These are phyloP conservation scores for Amphipoea lucens DNA, from an alignment of 2,888 invertebrate genomes.

Conservation along the genomic window DNA sequence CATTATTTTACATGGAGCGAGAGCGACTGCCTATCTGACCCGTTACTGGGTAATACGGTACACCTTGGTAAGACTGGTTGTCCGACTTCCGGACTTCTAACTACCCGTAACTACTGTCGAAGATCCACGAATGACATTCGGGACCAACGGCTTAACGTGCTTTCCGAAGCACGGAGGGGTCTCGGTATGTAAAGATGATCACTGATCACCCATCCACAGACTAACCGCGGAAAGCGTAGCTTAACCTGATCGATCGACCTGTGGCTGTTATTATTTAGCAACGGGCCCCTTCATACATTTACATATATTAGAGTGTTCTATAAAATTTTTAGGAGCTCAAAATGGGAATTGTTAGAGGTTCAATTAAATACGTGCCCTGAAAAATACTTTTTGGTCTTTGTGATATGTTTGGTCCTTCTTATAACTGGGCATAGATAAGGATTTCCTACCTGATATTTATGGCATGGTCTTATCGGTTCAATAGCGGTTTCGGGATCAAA, in stretches of 20 bases:
- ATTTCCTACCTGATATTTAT: conserved; percentile 61
- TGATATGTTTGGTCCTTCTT: conserved; percentile 42
- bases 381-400: conserved; percentile 18
- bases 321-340: neutral
- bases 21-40: too few relatives aligned
- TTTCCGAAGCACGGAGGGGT: neutral
- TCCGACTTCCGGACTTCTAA: neutral
- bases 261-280: neutral
- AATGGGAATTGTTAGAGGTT: neutral
- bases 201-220: neutral
- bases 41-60: too few relatives aligned
- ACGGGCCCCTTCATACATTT: neutral
- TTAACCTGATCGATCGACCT: neutral
- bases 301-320: too few relatives aligned
- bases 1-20: too few relatives aligned
- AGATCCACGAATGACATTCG: neutral
- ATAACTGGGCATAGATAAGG: conserved; percentile 35
- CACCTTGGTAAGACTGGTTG: neutral
- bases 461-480: conserved; percentile 47
- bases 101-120: neutral
- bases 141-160: neutral
- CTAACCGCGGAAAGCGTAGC: neutral
- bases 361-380: neutral
- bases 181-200: neutral
- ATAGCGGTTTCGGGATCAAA: conserved; percentile 58